Evolutionary conservation across 2,113 vertebrate genomes (phyloP), one percentile per base, ranked within the genome.

Genomic region (Melanerpes aurifrons): DNA sequence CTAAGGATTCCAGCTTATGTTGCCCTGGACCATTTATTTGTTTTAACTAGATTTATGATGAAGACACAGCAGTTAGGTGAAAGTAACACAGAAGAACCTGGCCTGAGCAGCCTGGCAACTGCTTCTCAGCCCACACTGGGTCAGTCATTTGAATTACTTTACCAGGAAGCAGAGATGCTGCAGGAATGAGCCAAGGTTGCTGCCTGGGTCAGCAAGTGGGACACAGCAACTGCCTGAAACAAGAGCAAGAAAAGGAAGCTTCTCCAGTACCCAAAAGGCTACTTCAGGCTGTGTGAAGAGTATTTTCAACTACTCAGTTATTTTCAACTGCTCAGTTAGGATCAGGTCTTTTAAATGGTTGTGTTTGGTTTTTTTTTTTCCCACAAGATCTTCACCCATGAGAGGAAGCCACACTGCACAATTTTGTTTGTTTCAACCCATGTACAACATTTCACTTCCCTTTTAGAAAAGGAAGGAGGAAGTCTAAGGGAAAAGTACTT

Each of bases 251-350:
- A 35, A 72, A 93, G 40, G 15, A 40, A 61, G 11, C 31, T 68
- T 50, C 69, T 74, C 59, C 57, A 48, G 69, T 69, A 86, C 47
- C 62, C 40, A 62, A 57, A 53, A 87, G 75, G 48, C 71, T 77
- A 10, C 53, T 82, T 82, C 87, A 87, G 48, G 53, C 57, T 82
- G 71, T 25, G 47, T 57, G 50, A 87, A 82, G 40, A 77, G 68
- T 26, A 32, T 66, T 85, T 90, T 79, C 56, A 67, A 62, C 62
- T 74, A 15, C 6, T 86, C 59, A 43, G 8, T 29, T 66, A 82
- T 58, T 86, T 80, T 88, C 64, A 86, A 24, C 67, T 59, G 43
- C 48, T 82, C 25, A 61, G 6, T 57, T 71, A 82, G 1, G 2
- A 82, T 37, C 45, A 54, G 53, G 25, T 50, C 28, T 92, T 86